Evolutionary conservation across 1,140 invertebrate species (phyloP).

Genomic region (Drosophila pseudoananassae): DNA sequence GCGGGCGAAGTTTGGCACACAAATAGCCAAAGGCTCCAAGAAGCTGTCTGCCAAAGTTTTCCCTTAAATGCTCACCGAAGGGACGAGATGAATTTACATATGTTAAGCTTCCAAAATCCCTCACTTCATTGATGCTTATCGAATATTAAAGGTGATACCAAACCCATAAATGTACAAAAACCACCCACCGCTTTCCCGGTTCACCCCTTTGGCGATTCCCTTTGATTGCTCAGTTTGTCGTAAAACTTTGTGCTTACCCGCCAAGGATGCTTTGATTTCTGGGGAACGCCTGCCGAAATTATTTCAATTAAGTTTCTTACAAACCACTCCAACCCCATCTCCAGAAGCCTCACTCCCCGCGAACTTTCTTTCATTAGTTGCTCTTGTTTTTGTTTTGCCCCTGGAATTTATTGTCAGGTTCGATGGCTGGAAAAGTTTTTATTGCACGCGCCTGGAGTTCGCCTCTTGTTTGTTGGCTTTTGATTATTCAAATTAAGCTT

Average conservation of each 20-base stretch:
- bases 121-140: conserved; percentile 37
- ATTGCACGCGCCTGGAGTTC: conserved; percentile 59
- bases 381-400: conserved; percentile 62
- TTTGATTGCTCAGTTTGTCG: conserved; percentile 69
- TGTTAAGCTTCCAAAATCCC: conserved; percentile 3
- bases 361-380: conserved; percentile 68
- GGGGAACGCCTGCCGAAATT: conserved; percentile 57
- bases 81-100: conserved; percentile 26
- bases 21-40: conserved; percentile 64
- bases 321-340: conserved; percentile 30
- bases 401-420: conserved; percentile 76
- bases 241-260: conserved; percentile 49
- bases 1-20: conserved; percentile 49
- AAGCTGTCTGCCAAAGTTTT: conserved; percentile 52
- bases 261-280: conserved; percentile 10
- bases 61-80: conserved; percentile 10
- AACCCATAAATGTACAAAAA: conserved; percentile 7
- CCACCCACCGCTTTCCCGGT: not conserved
- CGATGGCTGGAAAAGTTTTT: conserved; percentile 74
- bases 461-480: conserved; percentile 73
- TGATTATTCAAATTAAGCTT: conserved; percentile 80
- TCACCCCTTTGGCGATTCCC: conserved; percentile 44
- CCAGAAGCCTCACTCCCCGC: not conserved
- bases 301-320: conserved; percentile 79
- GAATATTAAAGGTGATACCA: conserved; percentile 51